Evolutionary conservation across 2,888 invertebrate genomes (phyloP).

Genomic region (Cheilosia impressa): DNA sequence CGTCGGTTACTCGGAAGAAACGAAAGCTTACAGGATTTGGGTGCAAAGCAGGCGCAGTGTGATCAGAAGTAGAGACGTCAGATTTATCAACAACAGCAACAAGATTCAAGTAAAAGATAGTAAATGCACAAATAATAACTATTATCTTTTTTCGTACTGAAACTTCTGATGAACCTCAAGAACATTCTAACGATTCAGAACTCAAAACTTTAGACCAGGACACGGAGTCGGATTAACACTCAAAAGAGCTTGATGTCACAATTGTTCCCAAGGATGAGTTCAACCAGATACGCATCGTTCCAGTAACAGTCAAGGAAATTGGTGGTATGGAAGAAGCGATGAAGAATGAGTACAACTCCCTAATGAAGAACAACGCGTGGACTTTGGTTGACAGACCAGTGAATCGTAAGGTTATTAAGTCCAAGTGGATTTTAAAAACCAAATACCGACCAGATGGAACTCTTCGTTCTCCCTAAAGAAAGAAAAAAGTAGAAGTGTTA

Average conservation of each 20-base stretch:
- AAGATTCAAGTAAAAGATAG: slow-evolving; percentile 9
- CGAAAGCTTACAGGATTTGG: slow-evolving; percentile 36
- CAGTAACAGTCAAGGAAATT: no score
- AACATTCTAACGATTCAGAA: not conserved
- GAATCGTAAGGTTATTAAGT: slow-evolving; percentile 23
- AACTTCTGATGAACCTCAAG: not conserved
- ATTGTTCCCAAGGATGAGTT: not conserved
- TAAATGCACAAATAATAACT: slow-evolving; percentile 17
- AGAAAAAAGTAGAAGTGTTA: no score
- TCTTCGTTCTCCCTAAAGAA: no score
- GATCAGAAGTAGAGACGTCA: slow-evolving; percentile 18
- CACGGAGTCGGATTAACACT: not conserved
- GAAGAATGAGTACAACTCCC: slow-evolving; percentile 3
- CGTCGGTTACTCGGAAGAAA: slow-evolving; percentile 23
- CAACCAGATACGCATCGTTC: slow-evolving; percentile 1
- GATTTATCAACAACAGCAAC: slow-evolving; percentile 18
- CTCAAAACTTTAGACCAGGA: not conserved
- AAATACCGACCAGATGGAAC: slow-evolving; percentile 9
- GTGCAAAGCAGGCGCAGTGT: slow-evolving; percentile 5
- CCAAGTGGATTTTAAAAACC: slow-evolving; percentile 32
- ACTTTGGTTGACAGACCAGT: slow-evolving; percentile 30
- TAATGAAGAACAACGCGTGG: slow-evolving; percentile 25
- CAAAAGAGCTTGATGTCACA: not conserved
- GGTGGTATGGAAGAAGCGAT: no score
- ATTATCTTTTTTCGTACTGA: slow-evolving; percentile 21